Evolutionary conservation across 2,113 vertebrate species (phyloP).

Genomic region (Danio rerio): GRCz12tu NC_133178.1:44944501-44945000

Average conservation of each 20-base stretch:
- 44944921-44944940: constrained; percentile 55
- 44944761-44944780: constrained; percentile 25
- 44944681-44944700: background rate
- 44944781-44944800: constrained; percentile 48
- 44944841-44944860: background rate
- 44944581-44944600: constrained; percentile 74
- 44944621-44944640: background rate
- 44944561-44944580: constrained; percentile 73
- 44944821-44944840: constrained; percentile 13
- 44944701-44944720: background rate
- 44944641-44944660: background rate
- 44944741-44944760: constrained; percentile 11
- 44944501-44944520: constrained; percentile 75
- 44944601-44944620: constrained; percentile 83
- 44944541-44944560: constrained; percentile 82
- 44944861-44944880: background rate
- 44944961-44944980: constrained; percentile 84
- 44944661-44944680: background rate
- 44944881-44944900: background rate
- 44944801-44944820: constrained; percentile 39
- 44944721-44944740: constrained; percentile 6
- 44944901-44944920: background rate
- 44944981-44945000: constrained; percentile 82
- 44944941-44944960: constrained; percentile 76
- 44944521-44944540: constrained; percentile 81